A percentile compares a stretch with the other conserved stretches of the same genome.
Evolutionary conservation across 2,113 vertebrate species (phyloP).

Genomic region (Serranochromis macrocephalus): DNA sequence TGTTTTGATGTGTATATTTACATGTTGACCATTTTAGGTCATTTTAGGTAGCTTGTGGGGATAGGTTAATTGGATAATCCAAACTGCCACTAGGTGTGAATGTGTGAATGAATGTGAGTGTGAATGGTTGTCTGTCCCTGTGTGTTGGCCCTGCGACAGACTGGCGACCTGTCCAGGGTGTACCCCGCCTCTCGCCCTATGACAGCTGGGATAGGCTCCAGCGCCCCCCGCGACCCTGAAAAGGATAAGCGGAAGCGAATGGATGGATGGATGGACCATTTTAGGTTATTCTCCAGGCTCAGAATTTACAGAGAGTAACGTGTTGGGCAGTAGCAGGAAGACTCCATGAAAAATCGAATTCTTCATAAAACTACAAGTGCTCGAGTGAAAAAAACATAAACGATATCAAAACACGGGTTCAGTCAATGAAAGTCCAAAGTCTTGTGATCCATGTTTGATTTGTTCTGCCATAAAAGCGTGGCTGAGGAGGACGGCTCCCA

Average conservation of each 20-base stretch:
- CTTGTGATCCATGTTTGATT: background rate
- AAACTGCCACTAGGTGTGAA: too few relatives aligned
- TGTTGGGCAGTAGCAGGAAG: background rate
- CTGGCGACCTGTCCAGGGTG: too few relatives aligned
- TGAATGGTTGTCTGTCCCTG: too few relatives aligned
- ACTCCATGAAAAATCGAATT: fast-evolving
- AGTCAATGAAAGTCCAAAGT: background rate
- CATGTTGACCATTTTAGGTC: background rate
- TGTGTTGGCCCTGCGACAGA: too few relatives aligned
- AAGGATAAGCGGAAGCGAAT: too few relatives aligned
- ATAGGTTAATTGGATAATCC: too few relatives aligned
- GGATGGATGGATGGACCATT: background rate
- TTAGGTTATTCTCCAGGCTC: background rate
- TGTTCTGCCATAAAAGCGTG: too few relatives aligned
- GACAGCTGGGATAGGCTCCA: too few relatives aligned
- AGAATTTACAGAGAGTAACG: background rate
- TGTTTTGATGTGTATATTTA: background rate
- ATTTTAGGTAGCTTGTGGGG: too few relatives aligned
- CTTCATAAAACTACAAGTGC: background rate
- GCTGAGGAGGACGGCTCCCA: background rate
- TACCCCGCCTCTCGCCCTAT: too few relatives aligned
- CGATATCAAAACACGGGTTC: background rate
- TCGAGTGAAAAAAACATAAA: background rate
- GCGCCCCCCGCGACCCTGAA: too few relatives aligned
- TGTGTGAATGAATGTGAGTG: too few relatives aligned